Conservation (phyloP, 2,888 invertebrate species). For the Parnassius glacialis region DNA sequence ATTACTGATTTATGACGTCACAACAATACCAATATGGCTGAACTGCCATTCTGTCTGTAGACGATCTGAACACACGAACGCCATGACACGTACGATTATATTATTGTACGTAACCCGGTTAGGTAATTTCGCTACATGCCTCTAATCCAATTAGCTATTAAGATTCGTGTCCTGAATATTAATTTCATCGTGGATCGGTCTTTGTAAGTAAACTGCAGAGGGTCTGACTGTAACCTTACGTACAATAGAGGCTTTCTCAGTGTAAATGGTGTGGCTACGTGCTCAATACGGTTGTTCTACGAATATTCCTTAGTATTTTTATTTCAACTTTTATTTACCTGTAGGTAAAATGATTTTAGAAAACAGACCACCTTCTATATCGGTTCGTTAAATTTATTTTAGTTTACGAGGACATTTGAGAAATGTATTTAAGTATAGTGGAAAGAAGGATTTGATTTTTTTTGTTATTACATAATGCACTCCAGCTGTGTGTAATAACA, state of each 20-base stretch:
- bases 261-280: slow-evolving; percentile 25
- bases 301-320: slow-evolving; percentile 14
- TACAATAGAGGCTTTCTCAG: slow-evolving; percentile 40
- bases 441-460: too few relatives aligned
- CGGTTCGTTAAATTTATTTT: slow-evolving; percentile 19
- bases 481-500: too few relatives aligned
- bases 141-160: slow-evolving; percentile 81
- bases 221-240: slow-evolving; percentile 56
- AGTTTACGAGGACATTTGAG: slow-evolving; percentile 8
- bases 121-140: slow-evolving; percentile 78
- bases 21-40: slow-evolving; percentile 42
- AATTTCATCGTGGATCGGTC: slow-evolving; percentile 64
- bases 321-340: slow-evolving; percentile 12
- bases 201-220: slow-evolving; percentile 57
- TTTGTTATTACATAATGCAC: too few relatives aligned
- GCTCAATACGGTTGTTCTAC: slow-evolving; percentile 22
- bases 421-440: too few relatives aligned
- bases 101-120: slow-evolving; percentile 73
- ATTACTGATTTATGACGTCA: slow-evolving; percentile 65
- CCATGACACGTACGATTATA: slow-evolving; percentile 60
- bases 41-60: slow-evolving; percentile 40
- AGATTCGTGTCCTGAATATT: slow-evolving; percentile 78
- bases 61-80: slow-evolving; percentile 28
- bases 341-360: slow-evolving; percentile 9
- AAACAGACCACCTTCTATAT: slow-evolving; percentile 22